Percentiles rank a stretch among this genome's conserved stretches.
These are phyloP conservation scores for Procambarus virginalis DNA, from an alignment of 1,140 invertebrate genomes.

Conservation along the genomic window DNA sequence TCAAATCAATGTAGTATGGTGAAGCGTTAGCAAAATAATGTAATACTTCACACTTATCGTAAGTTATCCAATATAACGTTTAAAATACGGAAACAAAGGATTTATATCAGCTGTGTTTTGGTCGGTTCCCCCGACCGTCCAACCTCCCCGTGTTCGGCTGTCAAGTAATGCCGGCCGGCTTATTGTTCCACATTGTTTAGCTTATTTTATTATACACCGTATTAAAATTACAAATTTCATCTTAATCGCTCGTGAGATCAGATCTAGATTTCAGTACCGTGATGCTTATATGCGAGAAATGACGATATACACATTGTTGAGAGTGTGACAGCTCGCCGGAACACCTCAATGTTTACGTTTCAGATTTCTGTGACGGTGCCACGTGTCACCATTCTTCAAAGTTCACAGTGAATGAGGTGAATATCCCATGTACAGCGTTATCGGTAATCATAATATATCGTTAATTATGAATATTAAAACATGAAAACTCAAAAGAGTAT, in stretches of 20 bases:
- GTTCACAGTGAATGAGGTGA: not conserved
- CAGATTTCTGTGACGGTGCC: slow-evolving; percentile 46
- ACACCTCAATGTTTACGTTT: slow-evolving; percentile 62
- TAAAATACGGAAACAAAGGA: slow-evolving; percentile 13
- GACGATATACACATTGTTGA: not conserved
- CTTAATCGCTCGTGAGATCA: not conserved
- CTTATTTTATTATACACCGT: not conserved
- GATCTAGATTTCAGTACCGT: not conserved
- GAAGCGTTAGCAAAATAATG: not conserved
- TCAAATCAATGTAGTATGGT: not conserved
- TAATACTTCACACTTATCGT: not conserved
- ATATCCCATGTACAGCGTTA: not conserved
- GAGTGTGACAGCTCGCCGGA: not conserved
- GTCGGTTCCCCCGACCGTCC: slow-evolving; percentile 42
- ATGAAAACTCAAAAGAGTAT: too few relatives aligned
- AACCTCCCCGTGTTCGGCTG: slow-evolving; percentile 48
- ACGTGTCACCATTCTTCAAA: not conserved
- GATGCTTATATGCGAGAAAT: not conserved
- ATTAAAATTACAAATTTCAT: not conserved
- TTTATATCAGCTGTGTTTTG: slow-evolving; percentile 64
- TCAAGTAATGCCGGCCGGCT: slow-evolving; percentile 63
- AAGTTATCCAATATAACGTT: not conserved
- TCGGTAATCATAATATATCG: too few relatives aligned
- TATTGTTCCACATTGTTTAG: not conserved
- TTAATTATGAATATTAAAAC: too few relatives aligned